Evolutionary conservation across 2,797 vertebrate genomes (phyloP).

Genomic region (Acipenser ruthenus): DNA sequence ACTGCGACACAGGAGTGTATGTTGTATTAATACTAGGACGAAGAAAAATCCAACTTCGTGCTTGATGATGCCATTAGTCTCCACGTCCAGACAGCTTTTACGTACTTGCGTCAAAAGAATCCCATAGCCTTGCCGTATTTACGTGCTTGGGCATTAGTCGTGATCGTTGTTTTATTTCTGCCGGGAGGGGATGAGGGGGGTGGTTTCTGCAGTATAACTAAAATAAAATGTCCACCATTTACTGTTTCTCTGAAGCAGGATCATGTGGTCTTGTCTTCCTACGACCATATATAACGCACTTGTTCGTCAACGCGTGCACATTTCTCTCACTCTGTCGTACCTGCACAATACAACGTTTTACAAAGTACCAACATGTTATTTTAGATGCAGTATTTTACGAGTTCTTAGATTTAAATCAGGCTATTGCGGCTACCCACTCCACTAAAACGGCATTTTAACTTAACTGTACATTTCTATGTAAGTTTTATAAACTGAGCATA

Average conservation of each 20-base stretch:
- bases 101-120: slow-evolving; percentile 47
- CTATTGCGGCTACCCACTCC: no score
- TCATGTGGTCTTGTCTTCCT: background rate
- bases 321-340: no score
- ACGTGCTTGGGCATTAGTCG: slow-evolving; percentile 47
- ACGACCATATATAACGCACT: no score
- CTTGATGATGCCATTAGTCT: slow-evolving; percentile 22
- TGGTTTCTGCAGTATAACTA: slow-evolving; percentile 48
- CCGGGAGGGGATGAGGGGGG: slow-evolving; percentile 30
- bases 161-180: slow-evolving; percentile 45
- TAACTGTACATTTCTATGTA: no score
- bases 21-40: slow-evolving; percentile 15
- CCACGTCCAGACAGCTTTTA: slow-evolving; percentile 39
- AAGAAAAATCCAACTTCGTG: slow-evolving; percentile 25
- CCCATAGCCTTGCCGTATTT: slow-evolving; percentile 40
- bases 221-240: slow-evolving; percentile 5
- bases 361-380: no score
- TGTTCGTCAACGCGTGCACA: no score
- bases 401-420: no score
- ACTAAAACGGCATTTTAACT: no score
- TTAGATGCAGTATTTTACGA: no score
- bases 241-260: background rate
- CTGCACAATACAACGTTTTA: no score
- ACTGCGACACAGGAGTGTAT: slow-evolving; percentile 47
- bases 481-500: no score